A percentile compares a stretch with the other conserved stretches of the same genome.
phyloP scores from a whole-genome alignment of 2,113 vertebrate genomes.

The Haemorhous mexicanus region DNA sequence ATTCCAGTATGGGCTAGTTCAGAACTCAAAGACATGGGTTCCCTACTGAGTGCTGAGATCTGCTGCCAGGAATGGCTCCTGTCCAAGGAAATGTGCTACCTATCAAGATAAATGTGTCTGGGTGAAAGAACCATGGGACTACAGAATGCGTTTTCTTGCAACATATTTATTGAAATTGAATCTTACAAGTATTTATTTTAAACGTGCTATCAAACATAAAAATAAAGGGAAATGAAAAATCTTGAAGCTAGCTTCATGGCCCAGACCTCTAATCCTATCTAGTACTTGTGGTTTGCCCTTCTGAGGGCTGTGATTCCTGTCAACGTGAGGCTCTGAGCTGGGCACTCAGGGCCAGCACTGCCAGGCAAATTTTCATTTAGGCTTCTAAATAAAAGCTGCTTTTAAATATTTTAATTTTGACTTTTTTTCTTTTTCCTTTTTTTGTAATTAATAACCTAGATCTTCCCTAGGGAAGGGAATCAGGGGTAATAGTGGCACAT shows the following conservation, averaged over 20 bases:
- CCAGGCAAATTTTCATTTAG: neutral
- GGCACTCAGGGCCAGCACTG: neutral
- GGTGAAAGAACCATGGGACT: neutral
- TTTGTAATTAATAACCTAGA: neutral
- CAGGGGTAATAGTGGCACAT: neutral
- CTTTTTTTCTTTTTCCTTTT: rapidly evolving
- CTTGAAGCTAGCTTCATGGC: neutral
- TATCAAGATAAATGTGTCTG: conserved; percentile 42
- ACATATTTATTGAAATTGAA: conserved; percentile 16
- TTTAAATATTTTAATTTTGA: neutral
- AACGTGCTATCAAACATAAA: neutral
- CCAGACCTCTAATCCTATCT: conserved; percentile 15
- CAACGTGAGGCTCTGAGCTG: neutral
- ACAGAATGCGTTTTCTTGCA: neutral
- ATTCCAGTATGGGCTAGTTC: conserved; percentile 40
- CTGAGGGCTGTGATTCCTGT: neutral
- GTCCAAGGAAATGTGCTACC: conserved; percentile 38
- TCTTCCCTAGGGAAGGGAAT: neutral
- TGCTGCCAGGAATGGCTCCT: conserved; percentile 41
- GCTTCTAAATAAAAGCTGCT: neutral
- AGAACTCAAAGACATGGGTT: conserved; percentile 31
- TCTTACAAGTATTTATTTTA: conserved; percentile 28
- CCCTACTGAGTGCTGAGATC: conserved; percentile 37
- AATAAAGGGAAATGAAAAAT: neutral
- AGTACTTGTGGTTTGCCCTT: neutral